Evolutionary conservation across 2,797 vertebrate genomes (phyloP).

Genomic region (Aselliscus stoliczkanus): DNA sequence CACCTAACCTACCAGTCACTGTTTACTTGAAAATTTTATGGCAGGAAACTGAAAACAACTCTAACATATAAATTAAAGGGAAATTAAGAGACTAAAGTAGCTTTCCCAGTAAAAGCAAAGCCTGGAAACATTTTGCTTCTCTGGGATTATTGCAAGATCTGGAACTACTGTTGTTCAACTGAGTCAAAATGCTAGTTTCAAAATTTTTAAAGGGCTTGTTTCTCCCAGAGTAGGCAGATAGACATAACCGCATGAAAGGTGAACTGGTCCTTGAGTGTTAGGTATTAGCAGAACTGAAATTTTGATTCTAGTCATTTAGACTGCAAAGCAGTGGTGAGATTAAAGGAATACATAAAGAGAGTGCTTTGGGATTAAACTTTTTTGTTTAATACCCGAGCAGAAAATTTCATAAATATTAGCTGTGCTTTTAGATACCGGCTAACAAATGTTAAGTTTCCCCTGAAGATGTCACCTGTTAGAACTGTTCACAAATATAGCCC

Average conservation of each 20-base stretch:
- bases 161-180: not conserved
- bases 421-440: conserved; percentile 36
- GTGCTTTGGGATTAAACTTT: not conserved
- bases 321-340: conserved; percentile 11
- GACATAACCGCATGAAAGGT: not conserved
- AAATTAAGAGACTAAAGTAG: not conserved
- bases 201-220: not conserved
- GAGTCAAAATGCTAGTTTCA: not conserved
- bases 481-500: conserved; percentile 47
- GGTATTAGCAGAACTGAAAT: conserved; percentile 12
- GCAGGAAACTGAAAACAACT: not conserved
- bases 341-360: not conserved
- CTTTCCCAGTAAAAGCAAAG: not conserved
- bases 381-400: not conserved
- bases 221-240: not conserved
- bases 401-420: not conserved
- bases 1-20: not conserved
- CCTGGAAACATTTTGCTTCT: not conserved
- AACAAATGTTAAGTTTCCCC: not conserved
- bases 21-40: not conserved
- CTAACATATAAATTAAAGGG: not conserved
- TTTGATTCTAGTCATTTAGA: not conserved
- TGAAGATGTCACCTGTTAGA: conserved; percentile 55
- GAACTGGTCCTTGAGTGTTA: conserved; percentile 20
- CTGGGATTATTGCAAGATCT: not conserved